Conservation (phyloP, 2,113 vertebrate species). For the Ailurus styani region DNA sequence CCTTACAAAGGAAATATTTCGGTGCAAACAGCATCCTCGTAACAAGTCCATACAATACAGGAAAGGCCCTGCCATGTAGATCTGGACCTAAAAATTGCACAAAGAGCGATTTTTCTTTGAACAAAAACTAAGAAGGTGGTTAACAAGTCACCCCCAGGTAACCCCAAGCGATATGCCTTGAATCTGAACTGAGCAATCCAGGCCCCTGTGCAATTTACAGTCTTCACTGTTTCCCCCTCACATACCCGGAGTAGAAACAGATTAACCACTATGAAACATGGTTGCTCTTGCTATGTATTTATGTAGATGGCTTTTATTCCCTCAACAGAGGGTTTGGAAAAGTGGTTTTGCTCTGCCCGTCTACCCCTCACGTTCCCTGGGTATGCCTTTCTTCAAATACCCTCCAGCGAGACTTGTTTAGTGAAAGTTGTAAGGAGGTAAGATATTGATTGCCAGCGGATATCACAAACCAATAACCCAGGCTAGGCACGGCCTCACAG, state of each 20-base stretch:
- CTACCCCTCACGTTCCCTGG: background rate
- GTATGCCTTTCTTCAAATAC: background rate
- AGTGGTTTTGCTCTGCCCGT: slow-evolving; percentile 36
- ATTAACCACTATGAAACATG: slow-evolving; percentile 44
- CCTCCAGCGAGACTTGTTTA: slow-evolving; percentile 47
- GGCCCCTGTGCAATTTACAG: slow-evolving; percentile 50
- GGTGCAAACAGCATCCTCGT: background rate
- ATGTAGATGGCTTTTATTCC: slow-evolving; percentile 45
- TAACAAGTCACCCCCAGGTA: slow-evolving; percentile 28
- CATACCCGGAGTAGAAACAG: slow-evolving; percentile 43
- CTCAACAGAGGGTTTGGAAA: slow-evolving; percentile 4
- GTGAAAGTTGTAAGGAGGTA: slow-evolving; percentile 28
- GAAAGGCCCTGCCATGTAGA: background rate
- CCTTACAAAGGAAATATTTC: background rate
- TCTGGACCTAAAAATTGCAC: background rate
- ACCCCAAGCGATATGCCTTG: background rate
- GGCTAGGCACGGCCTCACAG: background rate
- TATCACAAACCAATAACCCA: background rate
- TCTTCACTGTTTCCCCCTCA: slow-evolving; percentile 48
- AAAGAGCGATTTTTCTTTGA: background rate
- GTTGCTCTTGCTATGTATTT: slow-evolving; percentile 21
- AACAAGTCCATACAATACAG: background rate
- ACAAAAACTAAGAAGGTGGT: slow-evolving; percentile 41
- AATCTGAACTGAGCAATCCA: slow-evolving; percentile 47
- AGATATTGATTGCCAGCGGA: slow-evolving; percentile 55